phyloP scores from a whole-genome alignment of 2,797 vertebrate genomes.

The Pseudochaenichthys georgianus region DNA sequence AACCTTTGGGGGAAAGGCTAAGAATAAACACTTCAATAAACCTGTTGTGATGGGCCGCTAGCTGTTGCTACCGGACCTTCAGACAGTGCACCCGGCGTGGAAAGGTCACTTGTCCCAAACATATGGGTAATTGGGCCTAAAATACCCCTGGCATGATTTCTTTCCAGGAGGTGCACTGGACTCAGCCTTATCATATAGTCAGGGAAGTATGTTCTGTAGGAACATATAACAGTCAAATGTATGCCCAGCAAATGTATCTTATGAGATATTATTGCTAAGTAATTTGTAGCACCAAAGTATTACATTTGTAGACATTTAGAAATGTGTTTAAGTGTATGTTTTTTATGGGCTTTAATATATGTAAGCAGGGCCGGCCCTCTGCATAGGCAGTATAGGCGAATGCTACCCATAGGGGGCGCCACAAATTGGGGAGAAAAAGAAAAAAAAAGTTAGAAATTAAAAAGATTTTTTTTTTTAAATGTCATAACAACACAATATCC shows the following conservation, averaged over 20 bases:
- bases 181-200: constrained; percentile 64
- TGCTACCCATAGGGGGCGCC: too few species aligned
- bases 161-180: constrained; percentile 42
- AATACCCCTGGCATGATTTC: constrained; percentile 77
- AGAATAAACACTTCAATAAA: constrained; percentile 84
- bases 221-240: constrained; percentile 31
- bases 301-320: neutral
- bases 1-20: constrained; percentile 80
- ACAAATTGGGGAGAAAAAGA: too few species aligned
- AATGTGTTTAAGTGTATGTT: neutral
- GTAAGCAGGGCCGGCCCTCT: too few species aligned
- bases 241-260: constrained; percentile 1
- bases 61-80: constrained; percentile 71
- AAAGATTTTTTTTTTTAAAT: too few species aligned
- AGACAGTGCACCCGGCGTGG: constrained; percentile 62
- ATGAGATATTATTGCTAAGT: constrained; percentile 14
- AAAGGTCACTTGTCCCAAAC: constrained; percentile 83
- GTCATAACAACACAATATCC: too few species aligned
- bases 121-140: constrained; percentile 82
- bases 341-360: too few species aligned
- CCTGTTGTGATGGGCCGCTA: constrained; percentile 77
- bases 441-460: too few species aligned
- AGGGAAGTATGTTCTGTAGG: constrained; percentile 51
- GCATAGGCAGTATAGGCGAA: too few species aligned
- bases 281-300: constrained; percentile 4